Base-by-base conservation (phyloP, 2,113 vertebrate species). In the Sphyrna mokarran region DNA sequence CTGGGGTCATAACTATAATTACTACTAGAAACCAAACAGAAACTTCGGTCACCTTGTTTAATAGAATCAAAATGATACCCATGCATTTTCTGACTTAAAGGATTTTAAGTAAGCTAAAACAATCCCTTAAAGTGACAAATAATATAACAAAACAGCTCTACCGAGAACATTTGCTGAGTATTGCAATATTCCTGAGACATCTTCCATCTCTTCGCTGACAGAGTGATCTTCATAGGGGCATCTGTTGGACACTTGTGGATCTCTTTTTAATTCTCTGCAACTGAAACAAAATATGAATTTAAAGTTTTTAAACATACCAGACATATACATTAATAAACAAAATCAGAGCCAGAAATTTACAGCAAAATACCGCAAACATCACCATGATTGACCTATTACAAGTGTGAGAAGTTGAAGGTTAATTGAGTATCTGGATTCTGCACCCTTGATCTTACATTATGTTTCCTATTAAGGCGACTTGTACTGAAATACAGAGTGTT, bases 181-280 rank as follows among this genome's bases (percentile, higher is more conserved):
- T 96, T 99, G 98, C 80, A 99, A 98, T 97, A 99, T 99, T 98
- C 98, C 98, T 97, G 99, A 98, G 97, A 99, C 97, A 96, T 99
- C 99, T 97, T 98, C 97, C 95, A 97, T 96, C 96, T 98, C 98
- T 94, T 99, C 99, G 95, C 96, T 97, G 96, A 98, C 98, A 96
- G 98, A 98, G 96, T 98, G 98, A 97, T 98, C 98, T 95, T 98
- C 97, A 96, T 98, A 98, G 95, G 97, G 97, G 96, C 98, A 99
- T 97, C 98, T 98, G 96, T 98, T 98, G 48, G 99, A 98, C 96
- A 97, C 96, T 96, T 97, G 98, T 96, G 98, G 98, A 96, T 98
- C 98, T 96, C 97, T 98, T 96, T 98, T 98, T 95, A 98, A 97
- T 96, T 99, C 98, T 96, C 98, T 98, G 96, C 98, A 98, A 97